These are phyloP conservation scores for Agapornis canus DNA, from an alignment of 2,797 vertebrate genomes.

Conservation along the genomic window DNA sequence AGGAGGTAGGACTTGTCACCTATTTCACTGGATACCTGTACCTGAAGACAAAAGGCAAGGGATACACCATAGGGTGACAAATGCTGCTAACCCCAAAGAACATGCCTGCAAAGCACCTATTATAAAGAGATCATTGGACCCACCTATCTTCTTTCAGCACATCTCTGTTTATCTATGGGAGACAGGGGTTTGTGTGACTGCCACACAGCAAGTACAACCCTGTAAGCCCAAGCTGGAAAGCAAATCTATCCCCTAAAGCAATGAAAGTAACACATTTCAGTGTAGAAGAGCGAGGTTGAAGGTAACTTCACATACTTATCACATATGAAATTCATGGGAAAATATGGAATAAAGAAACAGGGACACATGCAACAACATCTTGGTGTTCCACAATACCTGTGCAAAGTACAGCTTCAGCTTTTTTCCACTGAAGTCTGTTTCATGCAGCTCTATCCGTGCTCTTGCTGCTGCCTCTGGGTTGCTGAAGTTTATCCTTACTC, in stretches of 20 bases:
- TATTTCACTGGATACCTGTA: slow-evolving; percentile 87
- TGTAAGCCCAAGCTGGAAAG: background rate
- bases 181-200: background rate
- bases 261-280: background rate
- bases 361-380: background rate
- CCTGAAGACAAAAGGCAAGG: slow-evolving; percentile 68
- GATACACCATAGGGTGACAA: background rate
- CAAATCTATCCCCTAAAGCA: background rate
- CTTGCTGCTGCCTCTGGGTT: slow-evolving; percentile 92
- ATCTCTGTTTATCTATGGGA: background rate
- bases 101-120: background rate
- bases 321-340: background rate
- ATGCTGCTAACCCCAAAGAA: background rate
- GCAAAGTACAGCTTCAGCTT: slow-evolving; percentile 97
- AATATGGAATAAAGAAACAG: background rate
- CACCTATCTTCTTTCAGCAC: background rate
- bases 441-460: slow-evolving; percentile 93
- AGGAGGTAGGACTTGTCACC: slow-evolving; percentile 92
- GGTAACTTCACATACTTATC: background rate
- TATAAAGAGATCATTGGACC: background rate
- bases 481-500: slow-evolving; percentile 96
- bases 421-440: slow-evolving; percentile 90
- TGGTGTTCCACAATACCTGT: slow-evolving; percentile 78
- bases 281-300: background rate
- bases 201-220: background rate